Percentiles rank a stretch among this genome's conserved stretches.
Conservation (phyloP, 2,113 vertebrate genomes). For the Laticauda colubrina region DNA sequence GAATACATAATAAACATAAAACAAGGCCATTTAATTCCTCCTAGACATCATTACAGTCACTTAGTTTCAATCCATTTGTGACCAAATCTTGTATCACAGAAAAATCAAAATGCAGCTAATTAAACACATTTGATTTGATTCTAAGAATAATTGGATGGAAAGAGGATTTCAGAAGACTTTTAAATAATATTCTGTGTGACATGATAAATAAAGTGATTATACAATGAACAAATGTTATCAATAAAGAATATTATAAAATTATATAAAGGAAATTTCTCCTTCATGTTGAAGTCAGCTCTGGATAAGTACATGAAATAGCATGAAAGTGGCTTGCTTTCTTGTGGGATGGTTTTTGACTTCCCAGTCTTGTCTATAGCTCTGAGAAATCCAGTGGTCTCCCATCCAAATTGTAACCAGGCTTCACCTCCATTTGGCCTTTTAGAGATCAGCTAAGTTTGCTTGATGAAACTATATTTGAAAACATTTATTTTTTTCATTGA, state of each 20-base stretch:
- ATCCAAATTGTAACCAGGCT: not conserved
- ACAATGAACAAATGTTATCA: too few species aligned
- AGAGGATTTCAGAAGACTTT: not conserved
- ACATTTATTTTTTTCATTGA: not conserved
- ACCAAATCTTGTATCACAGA: not conserved
- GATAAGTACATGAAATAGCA: not conserved
- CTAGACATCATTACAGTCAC: not conserved
- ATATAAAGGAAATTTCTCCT: not conserved
- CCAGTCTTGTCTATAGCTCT: not conserved
- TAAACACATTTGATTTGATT: not conserved
- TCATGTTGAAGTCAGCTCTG: not conserved
- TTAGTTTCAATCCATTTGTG: not conserved
- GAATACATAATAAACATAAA: not conserved
- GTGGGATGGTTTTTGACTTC: not conserved
- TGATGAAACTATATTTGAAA: not conserved
- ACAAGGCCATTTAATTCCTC: not conserved
- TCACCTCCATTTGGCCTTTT: not conserved
- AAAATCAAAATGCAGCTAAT: not conserved
- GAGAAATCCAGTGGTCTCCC: not conserved
- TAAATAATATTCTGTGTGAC: not conserved
- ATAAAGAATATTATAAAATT: not conserved
- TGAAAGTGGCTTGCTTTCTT: not conserved
- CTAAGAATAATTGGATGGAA: not conserved
- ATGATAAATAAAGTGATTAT: not conserved
- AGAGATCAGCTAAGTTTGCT: not conserved